These are phyloP conservation scores for Neomonachus schauinslandi DNA, from an alignment of 2,113 vertebrate genomes.

Conservation along the genomic window DNA sequence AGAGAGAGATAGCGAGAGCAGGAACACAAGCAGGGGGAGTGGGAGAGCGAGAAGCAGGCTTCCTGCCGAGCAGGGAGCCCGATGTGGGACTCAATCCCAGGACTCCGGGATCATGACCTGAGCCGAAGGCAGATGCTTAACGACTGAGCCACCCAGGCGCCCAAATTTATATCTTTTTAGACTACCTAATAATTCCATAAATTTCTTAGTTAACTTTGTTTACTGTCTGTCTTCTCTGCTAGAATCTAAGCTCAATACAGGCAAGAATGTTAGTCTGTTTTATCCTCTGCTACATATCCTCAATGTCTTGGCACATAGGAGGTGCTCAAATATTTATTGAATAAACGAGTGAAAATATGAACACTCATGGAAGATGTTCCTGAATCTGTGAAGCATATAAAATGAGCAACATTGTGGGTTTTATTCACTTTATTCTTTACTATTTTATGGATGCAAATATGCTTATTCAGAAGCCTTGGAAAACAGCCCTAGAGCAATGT, in stretches of 20 bases:
- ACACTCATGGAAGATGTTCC: background rate
- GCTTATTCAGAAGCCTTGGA: background rate
- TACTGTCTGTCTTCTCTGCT: background rate
- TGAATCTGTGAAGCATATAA: background rate
- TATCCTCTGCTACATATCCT: constrained; percentile 4
- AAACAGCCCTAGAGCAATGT: background rate
- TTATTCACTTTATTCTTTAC: background rate
- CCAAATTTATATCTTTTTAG: background rate
- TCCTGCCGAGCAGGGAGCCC: too few relatives aligned
- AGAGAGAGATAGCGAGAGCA: too few relatives aligned
- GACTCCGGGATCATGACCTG: too few relatives aligned
- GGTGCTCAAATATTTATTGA: background rate
- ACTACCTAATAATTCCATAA: background rate
- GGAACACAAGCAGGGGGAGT: too few relatives aligned
- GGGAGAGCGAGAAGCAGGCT: too few relatives aligned
- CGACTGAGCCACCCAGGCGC: too few relatives aligned
- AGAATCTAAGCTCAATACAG: background rate
- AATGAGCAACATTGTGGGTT: background rate
- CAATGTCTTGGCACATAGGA: background rate
- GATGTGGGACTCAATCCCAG: too few relatives aligned
- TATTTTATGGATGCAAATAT: background rate
- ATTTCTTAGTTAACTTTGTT: background rate
- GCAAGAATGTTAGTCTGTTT: background rate
- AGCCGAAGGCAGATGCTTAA: too few relatives aligned
- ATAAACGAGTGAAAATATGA: constrained; percentile 31